phyloP scores from a whole-genome alignment of 2,797 vertebrate genomes.

The Numenius phaeopus region DNA sequence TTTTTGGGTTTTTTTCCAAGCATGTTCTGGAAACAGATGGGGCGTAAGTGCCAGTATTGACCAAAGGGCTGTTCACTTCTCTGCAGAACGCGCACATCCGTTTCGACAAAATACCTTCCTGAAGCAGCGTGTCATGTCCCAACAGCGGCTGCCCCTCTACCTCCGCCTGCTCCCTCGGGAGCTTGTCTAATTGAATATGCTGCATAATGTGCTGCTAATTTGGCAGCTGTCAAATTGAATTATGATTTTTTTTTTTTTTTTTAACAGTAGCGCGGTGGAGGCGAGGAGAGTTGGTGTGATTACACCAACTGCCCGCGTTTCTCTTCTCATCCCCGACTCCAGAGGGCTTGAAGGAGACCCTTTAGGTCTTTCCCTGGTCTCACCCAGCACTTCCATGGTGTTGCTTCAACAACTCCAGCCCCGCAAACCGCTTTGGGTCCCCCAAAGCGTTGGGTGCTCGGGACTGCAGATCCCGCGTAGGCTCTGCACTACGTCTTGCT shows the following conservation, averaged over 20 bases:
- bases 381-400: not conserved
- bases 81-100: not conserved
- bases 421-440: not conserved
- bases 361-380: accelerated
- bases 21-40: not conserved
- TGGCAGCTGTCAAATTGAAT: constrained; percentile 38
- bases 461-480: accelerated
- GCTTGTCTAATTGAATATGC: constrained; percentile 15
- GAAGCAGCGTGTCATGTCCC: not conserved
- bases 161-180: constrained; percentile 11
- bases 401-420: not conserved
- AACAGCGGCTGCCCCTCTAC: not conserved
- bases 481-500: not conserved
- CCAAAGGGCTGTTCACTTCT: not conserved
- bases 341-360: not conserved
- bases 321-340: not conserved
- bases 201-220: constrained; percentile 2
- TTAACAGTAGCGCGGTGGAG: not conserved
- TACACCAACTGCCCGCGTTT: not conserved
- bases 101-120: not conserved
- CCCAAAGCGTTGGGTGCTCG: not conserved
- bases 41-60: not conserved
- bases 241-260: not conserved
- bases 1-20: not conserved
- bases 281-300: not conserved